Conservation (phyloP, 2,888 invertebrate species). For the Drosophila longiperda region DNA sequence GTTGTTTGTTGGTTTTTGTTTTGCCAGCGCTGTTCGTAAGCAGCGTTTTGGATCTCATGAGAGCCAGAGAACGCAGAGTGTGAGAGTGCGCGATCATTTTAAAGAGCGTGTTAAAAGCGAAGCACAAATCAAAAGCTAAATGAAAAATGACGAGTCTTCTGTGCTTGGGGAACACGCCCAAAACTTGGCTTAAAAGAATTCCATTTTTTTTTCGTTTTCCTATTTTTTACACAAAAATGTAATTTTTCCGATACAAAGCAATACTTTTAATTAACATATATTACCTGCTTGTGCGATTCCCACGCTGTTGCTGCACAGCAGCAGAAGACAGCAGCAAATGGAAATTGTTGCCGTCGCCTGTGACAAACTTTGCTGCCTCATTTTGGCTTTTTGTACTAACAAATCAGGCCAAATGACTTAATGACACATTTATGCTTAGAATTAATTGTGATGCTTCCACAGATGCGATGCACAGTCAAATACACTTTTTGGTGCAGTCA, state of each 20-base stretch:
- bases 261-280: background rate
- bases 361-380: slow-evolving; percentile 49
- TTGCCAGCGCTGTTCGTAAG: slow-evolving; percentile 75
- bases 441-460: slow-evolving; percentile 22
- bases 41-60: slow-evolving; percentile 57
- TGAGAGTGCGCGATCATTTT: slow-evolving; percentile 35
- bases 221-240: background rate
- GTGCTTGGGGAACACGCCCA: slow-evolving; percentile 77
- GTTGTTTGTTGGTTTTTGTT: slow-evolving; percentile 75
- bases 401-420: slow-evolving; percentile 39
- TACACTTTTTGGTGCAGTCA: slow-evolving; percentile 42
- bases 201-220: background rate
- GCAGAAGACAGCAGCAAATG: slow-evolving; percentile 53
- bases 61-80: slow-evolving; percentile 18
- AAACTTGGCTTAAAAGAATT: slow-evolving; percentile 68
- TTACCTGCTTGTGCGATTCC: slow-evolving; percentile 67
- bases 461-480: slow-evolving; percentile 20
- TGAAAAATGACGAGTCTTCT: slow-evolving; percentile 64
- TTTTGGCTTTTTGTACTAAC: slow-evolving; percentile 43
- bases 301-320: slow-evolving; percentile 71
- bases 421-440: slow-evolving; percentile 60
- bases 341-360: slow-evolving; percentile 32
- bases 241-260: background rate
- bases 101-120: slow-evolving; percentile 65
- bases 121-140: slow-evolving; percentile 47